These are phyloP conservation scores for Plectropomus leopardus DNA, from an alignment of 2,113 vertebrate genomes.

Conservation along the genomic window DNA sequence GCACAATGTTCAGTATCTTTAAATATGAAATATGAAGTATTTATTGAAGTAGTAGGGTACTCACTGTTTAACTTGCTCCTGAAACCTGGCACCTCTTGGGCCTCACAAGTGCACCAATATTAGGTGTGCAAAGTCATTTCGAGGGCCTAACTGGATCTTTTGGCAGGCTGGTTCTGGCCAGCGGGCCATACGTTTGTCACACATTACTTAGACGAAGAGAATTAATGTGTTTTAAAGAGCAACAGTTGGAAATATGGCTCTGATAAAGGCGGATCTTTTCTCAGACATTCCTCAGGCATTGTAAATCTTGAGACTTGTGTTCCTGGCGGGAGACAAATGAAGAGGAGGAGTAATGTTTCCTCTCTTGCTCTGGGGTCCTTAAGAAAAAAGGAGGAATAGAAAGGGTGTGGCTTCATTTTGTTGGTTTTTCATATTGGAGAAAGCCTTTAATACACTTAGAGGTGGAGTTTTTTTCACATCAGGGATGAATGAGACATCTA, in stretches of 20 bases:
- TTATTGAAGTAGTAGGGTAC: too few relatives aligned
- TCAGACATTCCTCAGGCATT: slow-evolving; percentile 64
- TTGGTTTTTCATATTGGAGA: background rate
- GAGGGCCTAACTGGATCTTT: background rate
- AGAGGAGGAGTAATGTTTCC: slow-evolving; percentile 48
- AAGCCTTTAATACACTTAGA: background rate
- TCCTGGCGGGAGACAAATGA: slow-evolving; percentile 47
- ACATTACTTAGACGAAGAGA: slow-evolving; percentile 13
- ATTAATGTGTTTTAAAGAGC: slow-evolving; percentile 42
- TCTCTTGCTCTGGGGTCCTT: slow-evolving; percentile 22
- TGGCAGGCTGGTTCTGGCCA: background rate
- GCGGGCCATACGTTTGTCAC: background rate
- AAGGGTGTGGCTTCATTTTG: slow-evolving; percentile 31
- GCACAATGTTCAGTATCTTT: too few relatives aligned
- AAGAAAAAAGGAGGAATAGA: slow-evolving; percentile 18
- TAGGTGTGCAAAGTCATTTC: background rate
- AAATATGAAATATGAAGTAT: too few relatives aligned
- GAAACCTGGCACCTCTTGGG: too few relatives aligned
- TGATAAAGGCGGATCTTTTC: slow-evolving; percentile 53
- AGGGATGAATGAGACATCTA: background rate
- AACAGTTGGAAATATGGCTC: slow-evolving; percentile 44
- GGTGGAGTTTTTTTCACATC: background rate
- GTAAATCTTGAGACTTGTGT: slow-evolving; percentile 63
- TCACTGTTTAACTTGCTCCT: too few relatives aligned
- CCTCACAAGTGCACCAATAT: too few relatives aligned